phyloP scores from a whole-genome alignment of 2,113 vertebrate species.

The Progne subis region DNA sequence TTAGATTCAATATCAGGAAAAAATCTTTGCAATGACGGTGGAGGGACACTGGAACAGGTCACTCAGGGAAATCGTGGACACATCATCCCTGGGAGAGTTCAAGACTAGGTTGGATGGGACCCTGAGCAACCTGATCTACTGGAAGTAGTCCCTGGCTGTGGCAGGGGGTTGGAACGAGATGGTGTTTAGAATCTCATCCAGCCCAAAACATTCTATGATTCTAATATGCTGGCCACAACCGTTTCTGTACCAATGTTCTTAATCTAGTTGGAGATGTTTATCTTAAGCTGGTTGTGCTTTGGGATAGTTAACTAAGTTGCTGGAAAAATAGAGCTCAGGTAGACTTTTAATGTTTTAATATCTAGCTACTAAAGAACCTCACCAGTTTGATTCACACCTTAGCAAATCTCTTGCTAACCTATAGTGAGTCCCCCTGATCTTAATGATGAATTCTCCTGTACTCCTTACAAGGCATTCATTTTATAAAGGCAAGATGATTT shows the following conservation, averaged over 20 bases:
- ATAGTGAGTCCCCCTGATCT: background rate
- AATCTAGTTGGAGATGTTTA: background rate
- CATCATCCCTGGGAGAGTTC: background rate
- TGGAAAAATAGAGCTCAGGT: background rate
- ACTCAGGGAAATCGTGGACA: accelerated
- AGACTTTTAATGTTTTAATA: background rate
- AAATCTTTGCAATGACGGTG: background rate
- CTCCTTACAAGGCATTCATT: background rate
- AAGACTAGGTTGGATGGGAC: background rate
- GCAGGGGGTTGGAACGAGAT: background rate
- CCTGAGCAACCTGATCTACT: background rate
- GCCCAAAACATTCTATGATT: background rate
- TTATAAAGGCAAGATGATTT: background rate
- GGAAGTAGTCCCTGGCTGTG: background rate
- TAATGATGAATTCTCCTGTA: background rate
- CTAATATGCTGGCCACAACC: background rate
- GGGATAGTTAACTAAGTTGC: background rate
- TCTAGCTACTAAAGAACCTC: background rate
- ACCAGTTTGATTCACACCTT: background rate
- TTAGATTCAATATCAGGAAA: background rate
- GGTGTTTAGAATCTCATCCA: background rate
- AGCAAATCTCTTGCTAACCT: background rate
- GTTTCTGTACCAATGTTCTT: background rate
- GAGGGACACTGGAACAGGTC: background rate
- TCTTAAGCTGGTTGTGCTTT: background rate